phyloP scores from a whole-genome alignment of 2,888 invertebrate species.

The Lamellibrachia satsuma region DNA sequence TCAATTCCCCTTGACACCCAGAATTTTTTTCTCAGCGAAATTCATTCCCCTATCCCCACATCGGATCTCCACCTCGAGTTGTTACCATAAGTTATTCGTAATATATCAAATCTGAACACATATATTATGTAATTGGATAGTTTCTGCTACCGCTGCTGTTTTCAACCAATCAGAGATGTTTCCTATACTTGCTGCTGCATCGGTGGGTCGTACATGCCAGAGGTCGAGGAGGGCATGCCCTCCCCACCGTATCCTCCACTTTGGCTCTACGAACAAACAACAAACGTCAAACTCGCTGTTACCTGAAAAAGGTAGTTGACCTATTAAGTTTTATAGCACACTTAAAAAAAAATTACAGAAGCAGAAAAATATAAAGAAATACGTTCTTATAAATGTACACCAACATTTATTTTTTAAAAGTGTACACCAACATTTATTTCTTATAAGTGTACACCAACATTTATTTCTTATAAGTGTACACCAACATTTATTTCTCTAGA shows the following conservation, averaged over 20 bases:
- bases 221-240: constrained; percentile 42
- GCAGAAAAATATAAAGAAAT: background rate
- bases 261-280: constrained; percentile 26
- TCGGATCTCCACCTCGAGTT: background rate
- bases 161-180: background rate
- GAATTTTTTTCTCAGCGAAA: background rate
- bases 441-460: too few relatives aligned
- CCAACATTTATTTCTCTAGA: too few relatives aligned
- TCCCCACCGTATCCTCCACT: constrained; percentile 39
- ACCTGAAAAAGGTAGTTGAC: too few relatives aligned
- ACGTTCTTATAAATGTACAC: too few relatives aligned
- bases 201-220: constrained; percentile 44
- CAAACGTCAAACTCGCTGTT: background rate
- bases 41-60: background rate
- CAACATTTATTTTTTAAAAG: too few relatives aligned
- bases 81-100: background rate
- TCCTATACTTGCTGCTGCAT: constrained; percentile 31
- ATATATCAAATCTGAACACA: background rate
- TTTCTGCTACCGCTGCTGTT: background rate
- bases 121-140: constrained; percentile 10
- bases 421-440: too few relatives aligned
- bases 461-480: too few relatives aligned
- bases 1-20: background rate
- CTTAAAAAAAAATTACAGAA: too few relatives aligned
- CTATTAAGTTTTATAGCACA: too few relatives aligned